Conservation (phyloP, 2,888 invertebrate genomes). For the Cynaeus angustus region DNA sequence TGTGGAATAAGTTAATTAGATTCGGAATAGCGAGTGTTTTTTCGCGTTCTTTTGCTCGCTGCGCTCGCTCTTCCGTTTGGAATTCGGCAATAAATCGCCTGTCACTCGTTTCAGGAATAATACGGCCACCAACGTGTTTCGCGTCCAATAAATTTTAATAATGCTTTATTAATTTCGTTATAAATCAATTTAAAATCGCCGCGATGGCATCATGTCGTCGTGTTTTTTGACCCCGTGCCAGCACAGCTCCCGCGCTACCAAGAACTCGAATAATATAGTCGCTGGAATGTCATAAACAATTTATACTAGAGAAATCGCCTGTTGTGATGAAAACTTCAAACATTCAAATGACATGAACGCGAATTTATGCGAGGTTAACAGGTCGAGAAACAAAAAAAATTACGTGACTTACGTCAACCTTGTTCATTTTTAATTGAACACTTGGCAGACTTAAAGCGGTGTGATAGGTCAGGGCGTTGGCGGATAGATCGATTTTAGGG, state of each 20-base stretch:
- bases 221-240: conserved; percentile 40
- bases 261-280: conserved; percentile 25
- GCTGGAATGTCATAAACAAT: conserved; percentile 33
- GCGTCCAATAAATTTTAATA: conserved; percentile 45
- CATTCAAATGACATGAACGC: conserved; percentile 4
- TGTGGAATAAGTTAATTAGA: too few species aligned
- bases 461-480: conserved; percentile 38
- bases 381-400: background rate
- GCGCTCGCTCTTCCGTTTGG: conserved; percentile 3
- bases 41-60: too few species aligned
- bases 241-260: conserved; percentile 11
- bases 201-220: conserved; percentile 21
- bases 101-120: conserved; percentile 26
- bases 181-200: conserved; percentile 45
- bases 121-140: conserved; percentile 37
- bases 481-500: conserved; percentile 36
- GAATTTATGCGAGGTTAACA: conserved; percentile 5
- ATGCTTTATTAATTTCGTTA: conserved; percentile 43
- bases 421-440: conserved; percentile 15
- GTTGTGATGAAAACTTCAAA: conserved; percentile 18
- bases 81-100: conserved; percentile 39
- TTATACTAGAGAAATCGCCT: conserved; percentile 22
- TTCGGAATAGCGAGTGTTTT: too few species aligned
- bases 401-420: conserved; percentile 17
- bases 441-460: conserved; percentile 6